Base-by-base conservation (phyloP, 2,888 invertebrate genomes). In the Apamea crenata region DNA sequence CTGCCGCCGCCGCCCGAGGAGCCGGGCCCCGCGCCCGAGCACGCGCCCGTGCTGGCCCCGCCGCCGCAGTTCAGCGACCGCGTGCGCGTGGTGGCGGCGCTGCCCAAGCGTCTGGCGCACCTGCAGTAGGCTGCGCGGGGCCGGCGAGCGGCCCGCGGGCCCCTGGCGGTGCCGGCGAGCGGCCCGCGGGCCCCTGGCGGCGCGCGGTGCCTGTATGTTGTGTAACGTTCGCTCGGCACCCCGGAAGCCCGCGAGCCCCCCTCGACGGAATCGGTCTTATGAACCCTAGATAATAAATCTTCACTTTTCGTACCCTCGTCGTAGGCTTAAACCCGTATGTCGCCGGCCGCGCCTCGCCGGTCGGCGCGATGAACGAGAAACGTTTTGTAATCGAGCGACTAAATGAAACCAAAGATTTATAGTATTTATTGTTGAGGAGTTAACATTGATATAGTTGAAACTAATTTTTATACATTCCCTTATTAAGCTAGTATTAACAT, bases 11-110 rank as follows among this genome's bases (percentile, higher is more conserved):
- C 99, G 29, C 97, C 98, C 78, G 98, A 99, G 93, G 97, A 97
- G 72, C 61, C 25, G 82, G 83, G 29, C 1, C 98, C 98, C 14
- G 98, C 99, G 32, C 97, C 98, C 82, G 84, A 84, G 80, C 88
- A n/a, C 10, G 92, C 91, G 78, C 94, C 98, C 29, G 97, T 98
- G 85, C 96, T 98, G 83, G 98, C 99, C 44, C 99, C 99, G 63
- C 99, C 99, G 61, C 99, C 99, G 63, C 99, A 99, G 95, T 99
- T 99, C 96, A 98, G 98, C 95, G 99, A 99, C 96, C 97, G 98
- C 90, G 98, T 98, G 78, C 97, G 99, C 89, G 98, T 99, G 88
- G 98, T 99, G 76, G 98, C 98, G 79, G 98, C 98, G 83, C 97
- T 98, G 93, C 98, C 99, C 87, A 99, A 99, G 96, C 97, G 96